These are phyloP conservation scores for Steinernema khuongi DNA, from an alignment of 1,140 invertebrate species.

Conservation along the genomic window DNA sequence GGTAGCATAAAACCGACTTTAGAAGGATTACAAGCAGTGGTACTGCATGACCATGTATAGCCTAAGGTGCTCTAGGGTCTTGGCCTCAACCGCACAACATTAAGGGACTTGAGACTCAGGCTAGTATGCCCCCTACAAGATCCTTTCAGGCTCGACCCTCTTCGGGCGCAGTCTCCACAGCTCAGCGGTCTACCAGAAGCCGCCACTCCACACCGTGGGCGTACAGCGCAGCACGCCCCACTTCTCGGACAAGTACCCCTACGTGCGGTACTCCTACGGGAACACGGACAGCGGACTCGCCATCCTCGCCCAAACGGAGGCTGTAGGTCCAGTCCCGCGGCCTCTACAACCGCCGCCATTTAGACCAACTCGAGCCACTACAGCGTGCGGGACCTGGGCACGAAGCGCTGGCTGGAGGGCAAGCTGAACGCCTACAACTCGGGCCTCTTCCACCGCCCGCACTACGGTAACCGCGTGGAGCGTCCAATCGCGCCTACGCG, in stretches of 20 bases:
- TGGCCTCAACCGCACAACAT: no score
- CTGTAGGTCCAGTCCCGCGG: neutral
- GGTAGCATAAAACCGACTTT: slow-evolving; percentile 1
- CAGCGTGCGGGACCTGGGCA: slow-evolving; percentile 37
- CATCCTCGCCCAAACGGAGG: slow-evolving; percentile 34
- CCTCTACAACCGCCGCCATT: neutral
- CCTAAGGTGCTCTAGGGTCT: no score
- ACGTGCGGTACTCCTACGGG: slow-evolving; percentile 38
- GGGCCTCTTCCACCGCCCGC: slow-evolving; percentile 31
- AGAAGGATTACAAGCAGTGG: neutral
- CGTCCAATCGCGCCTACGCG: slow-evolving; percentile 32
- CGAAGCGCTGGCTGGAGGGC: slow-evolving; percentile 41
- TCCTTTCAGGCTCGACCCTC: slow-evolving; percentile 35
- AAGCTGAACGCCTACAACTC: slow-evolving; percentile 42
- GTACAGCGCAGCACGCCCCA: slow-evolving; percentile 42
- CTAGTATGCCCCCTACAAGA: no score
- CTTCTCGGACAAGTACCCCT: slow-evolving; percentile 40
- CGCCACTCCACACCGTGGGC: slow-evolving; percentile 39
- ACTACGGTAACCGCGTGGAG: slow-evolving; percentile 33
- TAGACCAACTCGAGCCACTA: slow-evolving; percentile 25
- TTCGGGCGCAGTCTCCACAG: slow-evolving; percentile 36
- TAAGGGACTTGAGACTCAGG: no score
- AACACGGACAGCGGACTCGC: slow-evolving; percentile 42
- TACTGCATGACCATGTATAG: no score
- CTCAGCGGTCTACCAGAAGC: slow-evolving; percentile 31